These are phyloP conservation scores for Celastrina argiolus DNA, from an alignment of 2,888 invertebrate species.

Conservation along the genomic window DNA sequence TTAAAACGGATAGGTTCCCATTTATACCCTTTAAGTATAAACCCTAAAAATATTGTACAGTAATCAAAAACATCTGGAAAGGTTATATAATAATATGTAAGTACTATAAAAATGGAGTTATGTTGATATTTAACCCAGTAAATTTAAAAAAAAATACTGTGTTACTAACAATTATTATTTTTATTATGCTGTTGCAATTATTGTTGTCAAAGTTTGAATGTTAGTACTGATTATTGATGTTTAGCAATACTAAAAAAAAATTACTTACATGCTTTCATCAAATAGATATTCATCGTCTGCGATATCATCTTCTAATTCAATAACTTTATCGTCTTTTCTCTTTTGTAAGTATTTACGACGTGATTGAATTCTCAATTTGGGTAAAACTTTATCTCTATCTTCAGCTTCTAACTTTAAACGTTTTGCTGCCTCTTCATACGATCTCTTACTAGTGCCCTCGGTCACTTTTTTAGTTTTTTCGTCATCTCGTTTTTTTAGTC, in stretches of 20 bases:
- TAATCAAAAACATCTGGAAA: no score
- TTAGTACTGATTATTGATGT: neutral
- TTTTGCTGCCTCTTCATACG: slow-evolving; percentile 93
- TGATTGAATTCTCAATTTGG: slow-evolving; percentile 92
- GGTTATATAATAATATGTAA: no score
- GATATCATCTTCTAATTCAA: slow-evolving; percentile 96
- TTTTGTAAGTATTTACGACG: slow-evolving; percentile 96
- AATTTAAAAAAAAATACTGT: no score
- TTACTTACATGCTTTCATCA: slow-evolving; percentile 88
- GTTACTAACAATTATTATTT: no score
- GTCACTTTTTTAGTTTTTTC: slow-evolving; percentile 89
- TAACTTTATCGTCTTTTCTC: slow-evolving; percentile 96
- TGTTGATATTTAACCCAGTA: no score
- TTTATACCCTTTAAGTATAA: no score
- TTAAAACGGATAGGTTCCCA: no score
- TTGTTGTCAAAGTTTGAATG: neutral
- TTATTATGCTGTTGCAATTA: no score
- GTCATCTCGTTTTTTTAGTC: slow-evolving; percentile 93
- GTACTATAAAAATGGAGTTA: no score
- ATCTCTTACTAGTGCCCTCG: slow-evolving; percentile 81
- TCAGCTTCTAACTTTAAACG: slow-evolving; percentile 91
- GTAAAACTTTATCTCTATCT: slow-evolving; percentile 90
- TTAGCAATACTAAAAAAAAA: neutral
- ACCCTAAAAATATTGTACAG: no score
- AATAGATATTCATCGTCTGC: slow-evolving; percentile 97